Evolutionary conservation across 2,797 vertebrate species (phyloP).

Genomic region (Pangasius sanitwongsei): DNA sequence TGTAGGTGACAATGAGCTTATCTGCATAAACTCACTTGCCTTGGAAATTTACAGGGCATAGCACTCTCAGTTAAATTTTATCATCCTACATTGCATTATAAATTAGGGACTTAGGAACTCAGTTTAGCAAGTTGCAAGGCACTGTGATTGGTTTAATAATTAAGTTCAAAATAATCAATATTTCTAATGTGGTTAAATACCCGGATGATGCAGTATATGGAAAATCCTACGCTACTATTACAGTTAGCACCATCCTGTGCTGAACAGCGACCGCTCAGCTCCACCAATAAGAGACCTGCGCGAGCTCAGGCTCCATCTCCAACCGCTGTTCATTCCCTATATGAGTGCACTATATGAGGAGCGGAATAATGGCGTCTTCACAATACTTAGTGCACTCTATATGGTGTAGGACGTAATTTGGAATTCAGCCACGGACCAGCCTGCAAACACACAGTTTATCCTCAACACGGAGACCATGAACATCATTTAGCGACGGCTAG

Average conservation of each 20-base stretch:
- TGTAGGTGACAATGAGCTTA: not conserved
- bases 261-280: slow-evolving; percentile 68
- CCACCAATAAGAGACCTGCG: slow-evolving; percentile 72
- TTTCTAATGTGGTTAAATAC: not conserved
- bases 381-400: not conserved
- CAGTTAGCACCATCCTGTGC: slow-evolving; percentile 46
- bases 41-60: not conserved
- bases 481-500: slow-evolving; percentile 17
- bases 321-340: not conserved
- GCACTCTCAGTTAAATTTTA: not conserved
- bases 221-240: slow-evolving; percentile 7
- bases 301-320: slow-evolving; percentile 35
- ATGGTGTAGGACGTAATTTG: not conserved
- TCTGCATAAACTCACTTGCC: not conserved
- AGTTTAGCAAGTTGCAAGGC: not conserved
- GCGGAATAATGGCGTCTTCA: not conserved
- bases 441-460: slow-evolving; percentile 35
- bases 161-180: not conserved
- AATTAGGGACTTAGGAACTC: not conserved
- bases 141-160: not conserved
- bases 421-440: slow-evolving; percentile 53
- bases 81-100: not conserved
- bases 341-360: not conserved
- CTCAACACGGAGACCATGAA: slow-evolving; percentile 34
- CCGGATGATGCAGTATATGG: not conserved